Evolutionary conservation across 2,797 vertebrate species (phyloP), one percentile per base, ranked within the genome.

Genomic region (Choloepus didactylus): DNA sequence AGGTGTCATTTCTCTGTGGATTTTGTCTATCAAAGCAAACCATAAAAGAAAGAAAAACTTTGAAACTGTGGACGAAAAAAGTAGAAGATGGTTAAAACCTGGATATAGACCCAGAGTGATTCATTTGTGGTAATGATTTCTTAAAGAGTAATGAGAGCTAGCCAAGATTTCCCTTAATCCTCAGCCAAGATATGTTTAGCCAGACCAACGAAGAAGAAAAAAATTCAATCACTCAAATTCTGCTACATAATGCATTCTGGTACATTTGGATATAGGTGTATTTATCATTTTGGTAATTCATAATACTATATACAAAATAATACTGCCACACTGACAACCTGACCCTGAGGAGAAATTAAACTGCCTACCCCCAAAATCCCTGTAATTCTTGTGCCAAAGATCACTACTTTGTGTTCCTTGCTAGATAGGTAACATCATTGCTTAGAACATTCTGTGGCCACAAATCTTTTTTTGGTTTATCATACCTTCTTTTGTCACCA

Each of bases 21-120:
- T 94, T 77, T 91, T 5, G 25, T 86, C 91, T 94, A 69, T 27
- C 5, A 60, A 80, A 95, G 44, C 69, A 93, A 95, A 92, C 41
- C 31, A 90, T 38, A 44, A 89, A 64, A n/a, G 60, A 73, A 72
- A 59, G 27, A 90, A 92, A 82, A 76, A 64, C 38, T 79, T 64
- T 38, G 72, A 76, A 94, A 23, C 60, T 81, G 12, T 85, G 51
- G 1, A 15, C 86, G 70, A 76, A 70, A 88, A 0, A 66, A 19
- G 67, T 84, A 72, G 31, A 83, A 35, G 4, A 25, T 35, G 14
- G 41, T 35, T 96, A 66, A 54, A 31, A 31, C 29, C 46, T 82
- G 5, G n/a, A 5, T 27, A 66, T 59, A 92, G n/a, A 89, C 14
- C n/a, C 60, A 79, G 3, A 59, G 79, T 11, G 83, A 56, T 82